Percentiles rank a stretch among this genome's conserved stretches.
Evolutionary conservation across 2,797 vertebrate genomes (phyloP).

Genomic region (Gambusia yucatana): DNA sequence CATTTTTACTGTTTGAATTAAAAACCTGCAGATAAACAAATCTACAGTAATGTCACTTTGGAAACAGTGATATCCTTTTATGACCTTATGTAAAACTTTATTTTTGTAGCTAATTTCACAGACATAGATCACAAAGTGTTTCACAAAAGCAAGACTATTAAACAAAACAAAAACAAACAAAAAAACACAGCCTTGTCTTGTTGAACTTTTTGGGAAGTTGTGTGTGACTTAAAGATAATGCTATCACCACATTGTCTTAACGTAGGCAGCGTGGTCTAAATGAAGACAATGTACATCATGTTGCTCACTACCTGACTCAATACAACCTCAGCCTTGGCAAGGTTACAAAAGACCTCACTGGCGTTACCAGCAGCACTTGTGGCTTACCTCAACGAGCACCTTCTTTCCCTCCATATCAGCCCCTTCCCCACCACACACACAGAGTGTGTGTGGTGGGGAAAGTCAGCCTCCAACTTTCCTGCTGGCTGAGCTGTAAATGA

Average conservation of each 20-base stretch:
- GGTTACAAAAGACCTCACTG: conserved; percentile 66
- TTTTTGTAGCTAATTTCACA: too few relatives aligned
- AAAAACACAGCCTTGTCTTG: background rate
- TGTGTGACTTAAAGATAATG: background rate
- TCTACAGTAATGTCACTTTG: background rate
- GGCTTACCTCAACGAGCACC: conserved; percentile 73
- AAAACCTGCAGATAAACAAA: background rate
- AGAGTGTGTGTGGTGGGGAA: conserved; percentile 35
- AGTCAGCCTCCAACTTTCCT: conserved; percentile 71
- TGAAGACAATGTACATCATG: background rate
- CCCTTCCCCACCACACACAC: conserved; percentile 59
- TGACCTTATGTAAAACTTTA: background rate
- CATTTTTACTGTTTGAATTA: background rate
- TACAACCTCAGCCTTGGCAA: conserved; percentile 58
- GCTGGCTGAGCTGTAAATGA: conserved; percentile 69
- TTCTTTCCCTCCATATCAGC: conserved; percentile 17
- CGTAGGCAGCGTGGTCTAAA: background rate
- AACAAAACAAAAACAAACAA: too few relatives aligned
- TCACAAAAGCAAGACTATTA: too few relatives aligned
- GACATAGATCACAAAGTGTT: too few relatives aligned
- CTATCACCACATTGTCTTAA: background rate
- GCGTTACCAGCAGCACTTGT: conserved; percentile 70
- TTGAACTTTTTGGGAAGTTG: background rate
- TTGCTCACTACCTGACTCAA: conserved; percentile 50
- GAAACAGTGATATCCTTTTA: background rate